phyloP scores from a whole-genome alignment of 1,140 invertebrate genomes.

The Zaprionus davidi region DNA sequence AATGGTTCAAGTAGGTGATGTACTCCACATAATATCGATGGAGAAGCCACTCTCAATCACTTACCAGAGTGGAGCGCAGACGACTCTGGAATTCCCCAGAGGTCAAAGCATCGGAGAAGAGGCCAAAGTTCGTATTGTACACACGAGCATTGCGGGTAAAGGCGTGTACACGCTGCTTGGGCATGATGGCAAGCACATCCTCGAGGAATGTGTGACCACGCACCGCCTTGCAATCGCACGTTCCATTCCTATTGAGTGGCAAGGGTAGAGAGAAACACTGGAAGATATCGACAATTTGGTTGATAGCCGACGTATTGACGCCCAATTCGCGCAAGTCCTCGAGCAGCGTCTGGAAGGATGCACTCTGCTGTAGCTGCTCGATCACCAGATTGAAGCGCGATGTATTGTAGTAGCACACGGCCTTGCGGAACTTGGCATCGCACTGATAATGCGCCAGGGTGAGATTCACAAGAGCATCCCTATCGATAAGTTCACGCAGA shows the following conservation, averaged over 20 bases:
- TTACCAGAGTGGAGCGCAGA: constrained; percentile 51
- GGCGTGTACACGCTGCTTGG: constrained; percentile 35
- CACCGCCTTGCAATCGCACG: constrained; percentile 47
- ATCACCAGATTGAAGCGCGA: constrained; percentile 38
- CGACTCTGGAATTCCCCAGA: constrained; percentile 49
- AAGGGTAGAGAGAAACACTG: constrained; percentile 48
- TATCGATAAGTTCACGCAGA: constrained; percentile 55
- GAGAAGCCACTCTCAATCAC: constrained; percentile 10
- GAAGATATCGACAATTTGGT: constrained; percentile 56
- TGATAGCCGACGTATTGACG: constrained; percentile 53
- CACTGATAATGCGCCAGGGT: constrained; percentile 65
- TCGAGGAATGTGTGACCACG: constrained; percentile 50
- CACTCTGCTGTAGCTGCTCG: constrained; percentile 46
- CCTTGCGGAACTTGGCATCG: constrained; percentile 58
- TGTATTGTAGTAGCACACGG: constrained; percentile 60
- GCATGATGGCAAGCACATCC: constrained; percentile 56
- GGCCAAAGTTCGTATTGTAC: constrained; percentile 41
- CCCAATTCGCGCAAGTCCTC: constrained; percentile 14
- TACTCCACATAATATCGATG: not conserved
- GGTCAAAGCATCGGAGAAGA: constrained; percentile 37
- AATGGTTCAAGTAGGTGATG: not conserved
- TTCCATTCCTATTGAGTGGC: not conserved
- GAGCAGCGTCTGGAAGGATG: constrained; percentile 39
- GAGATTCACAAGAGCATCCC: constrained; percentile 26
- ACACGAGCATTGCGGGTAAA: constrained; percentile 11